Evolutionary conservation across 2,113 vertebrate species (phyloP).

Genomic region (Dryoscopus gambensis): DNA sequence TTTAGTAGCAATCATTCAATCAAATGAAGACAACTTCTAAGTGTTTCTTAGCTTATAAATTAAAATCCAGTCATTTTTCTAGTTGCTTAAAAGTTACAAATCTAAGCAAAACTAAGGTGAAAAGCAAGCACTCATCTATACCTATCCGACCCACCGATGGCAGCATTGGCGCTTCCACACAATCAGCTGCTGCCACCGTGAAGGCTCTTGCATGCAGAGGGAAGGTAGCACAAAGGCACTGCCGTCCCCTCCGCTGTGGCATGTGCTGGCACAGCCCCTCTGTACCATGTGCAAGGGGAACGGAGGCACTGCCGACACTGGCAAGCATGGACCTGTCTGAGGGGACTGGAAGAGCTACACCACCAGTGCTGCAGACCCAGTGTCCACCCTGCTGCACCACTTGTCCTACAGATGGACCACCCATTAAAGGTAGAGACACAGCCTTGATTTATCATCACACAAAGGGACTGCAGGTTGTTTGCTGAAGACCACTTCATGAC

Average conservation of each 20-base stretch:
- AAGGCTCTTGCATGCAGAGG: rapidly evolving
- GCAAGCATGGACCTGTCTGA: rapidly evolving
- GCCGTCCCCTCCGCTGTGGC: rapidly evolving
- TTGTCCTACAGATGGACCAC: not conserved
- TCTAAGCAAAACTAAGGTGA: not conserved
- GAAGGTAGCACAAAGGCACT: not conserved
- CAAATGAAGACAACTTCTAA: not conserved
- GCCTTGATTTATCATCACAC: not conserved
- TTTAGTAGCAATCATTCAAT: not conserved
- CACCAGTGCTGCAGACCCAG: not conserved
- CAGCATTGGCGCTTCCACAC: not conserved
- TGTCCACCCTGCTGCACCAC: not conserved
- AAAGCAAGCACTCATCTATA: not conserved
- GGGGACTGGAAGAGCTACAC: not conserved
- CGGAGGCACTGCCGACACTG: not conserved
- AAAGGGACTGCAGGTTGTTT: rapidly evolving
- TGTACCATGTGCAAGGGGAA: not conserved
- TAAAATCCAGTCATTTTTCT: not conserved
- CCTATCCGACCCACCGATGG: not conserved
- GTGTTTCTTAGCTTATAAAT: not conserved
- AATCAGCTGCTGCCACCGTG: rapidly evolving
- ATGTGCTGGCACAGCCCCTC: not conserved
- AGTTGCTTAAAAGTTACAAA: not conserved
- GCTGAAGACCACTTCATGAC: not conserved
- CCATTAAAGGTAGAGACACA: not conserved